Evolutionary conservation across 2,888 invertebrate genomes (phyloP).

Genomic region (Diploptera punctata): DNA sequence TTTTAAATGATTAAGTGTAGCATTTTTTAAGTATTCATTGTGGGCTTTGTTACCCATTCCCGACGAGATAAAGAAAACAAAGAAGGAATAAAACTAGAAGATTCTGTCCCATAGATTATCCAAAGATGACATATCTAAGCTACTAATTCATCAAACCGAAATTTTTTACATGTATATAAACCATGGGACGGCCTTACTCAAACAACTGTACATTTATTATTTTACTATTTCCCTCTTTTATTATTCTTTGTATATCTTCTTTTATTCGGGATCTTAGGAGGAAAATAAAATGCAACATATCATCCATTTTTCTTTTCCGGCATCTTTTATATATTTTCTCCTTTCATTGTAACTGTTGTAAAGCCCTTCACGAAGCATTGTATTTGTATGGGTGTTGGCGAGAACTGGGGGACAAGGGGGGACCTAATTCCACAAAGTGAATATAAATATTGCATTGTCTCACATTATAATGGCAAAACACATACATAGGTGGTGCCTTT

Average conservation of each 20-base stretch:
- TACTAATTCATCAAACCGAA: constrained; percentile 29
- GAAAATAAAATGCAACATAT: constrained; percentile 23
- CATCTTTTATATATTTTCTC: background rate
- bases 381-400: constrained; percentile 23
- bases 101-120: constrained; percentile 20
- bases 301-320: constrained; percentile 22
- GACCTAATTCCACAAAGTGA: constrained; percentile 39
- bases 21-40: background rate
- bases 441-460: constrained; percentile 38
- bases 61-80: too few relatives aligned
- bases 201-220: constrained; percentile 21
- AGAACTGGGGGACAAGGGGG: background rate
- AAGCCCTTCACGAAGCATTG: constrained; percentile 11
- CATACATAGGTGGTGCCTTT: background rate
- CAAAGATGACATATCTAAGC: constrained; percentile 24
- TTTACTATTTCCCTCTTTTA: constrained; percentile 22
- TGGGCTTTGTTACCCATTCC: too few relatives aligned
- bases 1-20: background rate
- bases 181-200: constrained; percentile 1
- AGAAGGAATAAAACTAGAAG: too few relatives aligned
- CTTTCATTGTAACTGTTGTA: background rate
- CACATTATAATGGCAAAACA: constrained; percentile 27
- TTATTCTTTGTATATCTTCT: constrained; percentile 9
- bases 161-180: constrained; percentile 9
- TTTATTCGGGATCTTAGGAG: constrained; percentile 2